Conservation (phyloP, 2,888 invertebrate species). For the Tiliacea citrago region DNA sequence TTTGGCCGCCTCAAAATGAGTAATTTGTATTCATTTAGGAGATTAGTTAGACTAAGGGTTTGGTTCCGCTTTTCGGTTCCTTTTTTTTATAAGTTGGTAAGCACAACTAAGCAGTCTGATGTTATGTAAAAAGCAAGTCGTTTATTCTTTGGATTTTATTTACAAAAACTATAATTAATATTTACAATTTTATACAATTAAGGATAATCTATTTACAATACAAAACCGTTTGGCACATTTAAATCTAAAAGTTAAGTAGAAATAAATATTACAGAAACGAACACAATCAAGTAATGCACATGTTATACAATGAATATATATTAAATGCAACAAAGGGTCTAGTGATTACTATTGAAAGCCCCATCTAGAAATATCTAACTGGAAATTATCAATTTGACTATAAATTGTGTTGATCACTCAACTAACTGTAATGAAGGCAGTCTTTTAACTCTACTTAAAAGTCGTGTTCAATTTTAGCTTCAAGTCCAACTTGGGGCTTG, state of each 20-base stretch:
- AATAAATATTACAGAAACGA: not conserved
- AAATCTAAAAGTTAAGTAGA: no score
- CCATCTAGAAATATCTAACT: not conserved
- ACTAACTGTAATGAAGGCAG: not conserved
- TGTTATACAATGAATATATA: not conserved
- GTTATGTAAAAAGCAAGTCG: no score
- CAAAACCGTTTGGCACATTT: not conserved
- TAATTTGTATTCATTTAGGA: no score
- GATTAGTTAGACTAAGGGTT: no score
- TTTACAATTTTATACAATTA: no score
- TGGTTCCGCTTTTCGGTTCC: no score
- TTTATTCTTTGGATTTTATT: no score
- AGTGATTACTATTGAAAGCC: not conserved
- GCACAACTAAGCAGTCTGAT: no score
- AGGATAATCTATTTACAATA: slow-evolving; percentile 15
- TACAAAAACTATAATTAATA: no score
- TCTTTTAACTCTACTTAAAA: slow-evolving; percentile 47
- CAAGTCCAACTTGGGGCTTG: slow-evolving; percentile 71
- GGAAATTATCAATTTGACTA: no score
- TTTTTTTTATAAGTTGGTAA: no score
- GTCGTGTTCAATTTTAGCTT: slow-evolving; percentile 70
- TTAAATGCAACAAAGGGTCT: not conserved
- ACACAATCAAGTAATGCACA: not conserved
- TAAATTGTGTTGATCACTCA: not conserved
- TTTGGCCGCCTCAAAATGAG: no score